A percentile compares a stretch with the other conserved stretches of the same genome.
phyloP scores from a whole-genome alignment of 2,797 vertebrate genomes.

The Semaprochilodus insignis region DNA sequence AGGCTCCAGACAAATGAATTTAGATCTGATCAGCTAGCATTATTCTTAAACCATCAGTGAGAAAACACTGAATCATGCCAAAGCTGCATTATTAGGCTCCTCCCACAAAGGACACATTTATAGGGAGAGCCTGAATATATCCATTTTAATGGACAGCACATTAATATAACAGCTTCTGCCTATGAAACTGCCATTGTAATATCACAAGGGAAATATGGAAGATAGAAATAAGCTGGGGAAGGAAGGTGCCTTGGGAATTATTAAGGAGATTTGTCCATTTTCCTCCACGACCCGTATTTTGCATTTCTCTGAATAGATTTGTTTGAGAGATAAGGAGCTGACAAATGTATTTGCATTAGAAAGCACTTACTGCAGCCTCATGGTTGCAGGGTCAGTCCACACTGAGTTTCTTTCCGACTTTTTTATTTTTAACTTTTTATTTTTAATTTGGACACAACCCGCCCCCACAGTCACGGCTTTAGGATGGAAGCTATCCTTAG shows the following conservation, averaged over 20 bases:
- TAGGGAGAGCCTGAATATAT: neutral
- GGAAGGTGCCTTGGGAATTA: neutral
- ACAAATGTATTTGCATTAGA: slow-evolving; percentile 45
- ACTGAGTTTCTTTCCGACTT: neutral
- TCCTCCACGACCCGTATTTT: slow-evolving; percentile 59
- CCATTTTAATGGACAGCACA: neutral
- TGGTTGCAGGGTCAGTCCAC: neutral
- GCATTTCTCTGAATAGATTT: slow-evolving; percentile 77
- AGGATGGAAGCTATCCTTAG: neutral
- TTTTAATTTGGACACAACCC: neutral
- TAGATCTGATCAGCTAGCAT: neutral
- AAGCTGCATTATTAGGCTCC: neutral
- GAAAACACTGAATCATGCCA: neutral
- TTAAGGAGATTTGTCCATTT: slow-evolving; percentile 10
- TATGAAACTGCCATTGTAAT: neutral
- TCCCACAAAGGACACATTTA: neutral
- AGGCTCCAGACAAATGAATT: too few species aligned
- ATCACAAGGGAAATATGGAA: neutral
- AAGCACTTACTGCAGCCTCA: slow-evolving; percentile 30
- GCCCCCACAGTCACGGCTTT: neutral
- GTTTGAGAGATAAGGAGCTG: slow-evolving; percentile 70
- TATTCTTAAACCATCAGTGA: neutral
- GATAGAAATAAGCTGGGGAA: neutral
- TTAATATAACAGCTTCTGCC: neutral
- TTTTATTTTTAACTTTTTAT: neutral